These are phyloP conservation scores for Camelus bactrianus DNA, from an alignment of 2,113 vertebrate genomes.

Conservation along the genomic window DNA sequence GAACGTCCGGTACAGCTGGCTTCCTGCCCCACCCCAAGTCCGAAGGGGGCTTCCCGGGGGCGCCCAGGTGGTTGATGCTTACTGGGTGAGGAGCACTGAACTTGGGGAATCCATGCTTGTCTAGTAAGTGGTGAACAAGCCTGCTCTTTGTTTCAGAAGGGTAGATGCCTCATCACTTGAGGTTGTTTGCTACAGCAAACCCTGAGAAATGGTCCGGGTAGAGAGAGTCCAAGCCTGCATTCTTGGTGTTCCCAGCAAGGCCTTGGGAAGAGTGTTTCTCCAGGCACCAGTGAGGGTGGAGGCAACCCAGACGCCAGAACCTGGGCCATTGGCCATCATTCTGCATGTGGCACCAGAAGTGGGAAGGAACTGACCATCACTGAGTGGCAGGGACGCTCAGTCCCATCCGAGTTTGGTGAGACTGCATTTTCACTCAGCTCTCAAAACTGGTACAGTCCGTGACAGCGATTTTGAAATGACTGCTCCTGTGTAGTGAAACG, in stretches of 20 bases:
- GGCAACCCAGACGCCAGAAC: too few species aligned
- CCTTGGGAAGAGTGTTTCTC: background rate
- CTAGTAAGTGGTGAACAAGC: background rate
- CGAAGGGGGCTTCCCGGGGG: background rate
- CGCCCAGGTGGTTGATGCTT: background rate
- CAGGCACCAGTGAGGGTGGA: rapidly evolving
- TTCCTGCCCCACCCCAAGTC: background rate
- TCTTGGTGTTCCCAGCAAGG: background rate
- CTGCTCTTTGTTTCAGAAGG: background rate
- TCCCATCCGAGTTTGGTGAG: rapidly evolving
- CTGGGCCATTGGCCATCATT: background rate
- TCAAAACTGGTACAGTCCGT: background rate
- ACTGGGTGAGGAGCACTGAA: background rate
- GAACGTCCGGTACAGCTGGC: background rate
- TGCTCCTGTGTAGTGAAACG: background rate
- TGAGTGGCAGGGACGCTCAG: background rate
- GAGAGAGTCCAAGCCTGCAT: background rate
- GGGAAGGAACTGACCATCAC: rapidly evolving
- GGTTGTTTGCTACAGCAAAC: background rate
- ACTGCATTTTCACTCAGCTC: background rate
- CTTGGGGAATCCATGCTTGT: background rate
- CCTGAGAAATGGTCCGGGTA: background rate
- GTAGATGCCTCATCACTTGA: background rate
- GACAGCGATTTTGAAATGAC: background rate
- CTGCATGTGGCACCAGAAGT: rapidly evolving